Base-by-base conservation (phyloP, 2,888 invertebrate genomes). In the Alloscopus bannaensis region DNA sequence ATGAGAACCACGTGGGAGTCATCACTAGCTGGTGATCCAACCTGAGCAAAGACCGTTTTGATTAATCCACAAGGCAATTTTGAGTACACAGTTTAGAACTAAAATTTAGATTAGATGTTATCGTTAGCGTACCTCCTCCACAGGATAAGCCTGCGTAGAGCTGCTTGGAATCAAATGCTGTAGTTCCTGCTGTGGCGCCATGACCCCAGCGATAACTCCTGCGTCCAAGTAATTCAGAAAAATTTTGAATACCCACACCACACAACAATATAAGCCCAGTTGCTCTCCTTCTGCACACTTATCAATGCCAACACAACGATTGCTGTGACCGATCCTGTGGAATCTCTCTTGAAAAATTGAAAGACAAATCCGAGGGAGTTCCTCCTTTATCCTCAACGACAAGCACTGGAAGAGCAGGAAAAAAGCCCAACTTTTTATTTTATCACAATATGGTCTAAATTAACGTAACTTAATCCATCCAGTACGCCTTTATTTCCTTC, bases 391-490 rank as follows among this genome's bases (percentile, higher is more conserved):
- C n/a, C n/a, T n/a, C n/a, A n/a, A n/a, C n/a, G n/a, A n/a, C n/a
- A n/a, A n/a, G n/a, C n/a, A n/a, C n/a, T n/a, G n/a, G n/a, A n/a
- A n/a, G n/a, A 28, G 24, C 18, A 28, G 4, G 18, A 29, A 60
- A 13, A 60, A 8, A 60, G 26, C 22, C n/a, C n/a, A 55, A 55
- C n/a, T 50, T 3, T 18, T 55, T 50, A 68, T 40, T 68, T 68
- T 68, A 52, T 68, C 68, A 36, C 68, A 68, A 68, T 68, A 52
- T 68, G 68, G 68, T 1, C 3, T 22, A 40, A 68, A 55, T 68
- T 68, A 68, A 68, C 55, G 68, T 68, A 68, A 68, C 55, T 20
- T 68, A 68, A 68, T 68, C 68, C 65, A 11, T 16, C 47, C 11
- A 28, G 47, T n/a, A n/a, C n/a, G n/a, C n/a, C n/a, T n/a, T n/a